Base-by-base conservation (phyloP, 2,888 invertebrate species). In the Zelleria hepariella region DNA sequence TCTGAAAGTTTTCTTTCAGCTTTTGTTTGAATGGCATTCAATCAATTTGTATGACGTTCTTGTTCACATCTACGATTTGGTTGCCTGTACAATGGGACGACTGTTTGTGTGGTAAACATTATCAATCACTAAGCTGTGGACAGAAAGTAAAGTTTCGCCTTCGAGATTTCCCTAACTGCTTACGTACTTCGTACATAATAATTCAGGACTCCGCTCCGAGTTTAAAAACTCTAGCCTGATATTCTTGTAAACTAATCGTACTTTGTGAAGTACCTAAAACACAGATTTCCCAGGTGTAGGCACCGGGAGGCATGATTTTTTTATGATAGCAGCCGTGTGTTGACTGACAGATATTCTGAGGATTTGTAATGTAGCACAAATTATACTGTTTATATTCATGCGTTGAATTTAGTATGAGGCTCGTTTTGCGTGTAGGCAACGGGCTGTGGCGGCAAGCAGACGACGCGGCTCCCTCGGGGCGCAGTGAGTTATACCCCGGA, bases 331-430 rank as follows among this genome's bases (percentile, higher is more conserved):
- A 24, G n/a, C n/a, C n/a, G n/a, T 24, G 26, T n/a, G 18, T 54
- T 20, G 54, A 26, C 51, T 8, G 51, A 51, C 23, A 51, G 20
- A 51, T 4, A 18, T 18, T n/a, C 3, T 26, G 32, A 23, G 18
- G 56, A 56, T 32, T 56, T 63, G 60, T 65, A 63, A 64, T 59
- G 63, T 58, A 61, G 59, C 60, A 62, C 62, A 59, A 61, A 59
- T 57, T 59, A 60, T 54, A 56, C 53, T 32, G 57, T 42, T 59
- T 63, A 60, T 64, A 58, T 61, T 63, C 62, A 63, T 63, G 59
- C 60, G 59, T 57, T 63, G 62, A 61, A 63, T 63, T 61, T 58
- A 61, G 63, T 59, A 63, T 62, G 61, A 63, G 60, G 54, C 2
- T 32, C 42, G 32, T 42, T 51, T n/a, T 51, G 21, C 23, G 3